Evolutionary conservation across 2,888 invertebrate genomes (phyloP).

Genomic region (Nomada ruficornis): DNA sequence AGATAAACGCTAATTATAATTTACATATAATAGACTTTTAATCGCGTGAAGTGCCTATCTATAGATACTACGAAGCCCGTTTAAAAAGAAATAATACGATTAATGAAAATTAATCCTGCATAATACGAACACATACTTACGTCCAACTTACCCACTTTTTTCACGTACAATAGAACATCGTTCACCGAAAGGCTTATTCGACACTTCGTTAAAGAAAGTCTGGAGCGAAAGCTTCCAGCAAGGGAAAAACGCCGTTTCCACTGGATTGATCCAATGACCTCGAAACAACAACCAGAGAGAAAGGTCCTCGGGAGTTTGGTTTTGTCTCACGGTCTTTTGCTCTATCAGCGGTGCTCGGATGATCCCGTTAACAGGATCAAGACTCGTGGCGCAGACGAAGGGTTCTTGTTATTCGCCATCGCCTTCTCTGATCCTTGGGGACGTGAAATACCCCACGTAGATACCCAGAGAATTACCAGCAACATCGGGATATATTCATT

Average conservation of each 20-base stretch:
- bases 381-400: constrained; percentile 74
- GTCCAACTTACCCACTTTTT: too few species aligned
- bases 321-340: constrained; percentile 66
- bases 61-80: too few species aligned
- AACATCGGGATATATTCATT: constrained; percentile 62
- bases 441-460: constrained; percentile 64
- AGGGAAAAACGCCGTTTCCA: constrained; percentile 3
- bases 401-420: constrained; percentile 80
- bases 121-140: too few species aligned
- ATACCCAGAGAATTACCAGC: constrained; percentile 65
- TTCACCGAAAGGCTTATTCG: background rate
- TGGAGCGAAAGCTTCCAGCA: background rate
- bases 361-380: constrained; percentile 83
- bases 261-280: constrained; percentile 48
- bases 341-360: constrained; percentile 68
- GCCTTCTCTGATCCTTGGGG: constrained; percentile 78
- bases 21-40: too few species aligned
- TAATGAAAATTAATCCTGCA: too few species aligned
- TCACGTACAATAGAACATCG: too few species aligned
- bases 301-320: constrained; percentile 61
- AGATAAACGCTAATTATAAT: too few species aligned
- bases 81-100: too few species aligned
- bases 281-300: constrained; percentile 41
- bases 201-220: background rate
- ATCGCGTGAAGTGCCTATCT: too few species aligned